Evolutionary conservation across 2,888 invertebrate species (phyloP).

Genomic region (Nemoura dubitans): DNA sequence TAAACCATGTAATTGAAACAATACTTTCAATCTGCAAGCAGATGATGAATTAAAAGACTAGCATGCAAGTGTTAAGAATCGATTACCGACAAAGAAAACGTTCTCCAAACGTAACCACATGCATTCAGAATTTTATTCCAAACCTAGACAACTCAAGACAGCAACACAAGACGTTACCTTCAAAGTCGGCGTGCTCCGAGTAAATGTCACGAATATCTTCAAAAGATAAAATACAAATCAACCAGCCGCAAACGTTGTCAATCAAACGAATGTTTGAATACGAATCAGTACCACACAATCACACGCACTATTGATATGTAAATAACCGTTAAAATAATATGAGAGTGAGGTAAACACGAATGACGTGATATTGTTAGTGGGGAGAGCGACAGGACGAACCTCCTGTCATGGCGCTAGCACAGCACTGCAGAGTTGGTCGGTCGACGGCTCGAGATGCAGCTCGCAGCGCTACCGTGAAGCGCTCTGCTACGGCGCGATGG

Average conservation of each 20-base stretch:
- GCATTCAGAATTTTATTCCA: neutral
- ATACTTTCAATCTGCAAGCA: neutral
- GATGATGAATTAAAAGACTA: neutral
- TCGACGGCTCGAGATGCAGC: neutral
- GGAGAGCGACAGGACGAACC: neutral
- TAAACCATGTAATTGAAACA: neutral
- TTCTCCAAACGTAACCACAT: neutral
- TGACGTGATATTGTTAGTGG: neutral
- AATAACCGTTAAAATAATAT: neutral
- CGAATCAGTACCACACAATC: neutral
- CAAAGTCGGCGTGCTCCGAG: neutral
- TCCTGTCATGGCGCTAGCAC: neutral
- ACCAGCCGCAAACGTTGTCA: neutral
- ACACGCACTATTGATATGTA: neutral
- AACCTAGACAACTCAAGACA: neutral
- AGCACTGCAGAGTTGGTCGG: neutral
- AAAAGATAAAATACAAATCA: neutral
- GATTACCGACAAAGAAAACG: neutral
- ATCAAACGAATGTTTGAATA: neutral
- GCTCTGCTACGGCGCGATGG: neutral
- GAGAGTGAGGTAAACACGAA: neutral
- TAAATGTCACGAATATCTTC: neutral
- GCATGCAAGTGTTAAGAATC: neutral
- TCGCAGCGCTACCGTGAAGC: neutral
- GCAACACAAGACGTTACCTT: neutral